Percentiles rank a stretch among this genome's conserved stretches.
phyloP scores from a whole-genome alignment of 2,888 invertebrate species.

The Lithophane socia region DNA sequence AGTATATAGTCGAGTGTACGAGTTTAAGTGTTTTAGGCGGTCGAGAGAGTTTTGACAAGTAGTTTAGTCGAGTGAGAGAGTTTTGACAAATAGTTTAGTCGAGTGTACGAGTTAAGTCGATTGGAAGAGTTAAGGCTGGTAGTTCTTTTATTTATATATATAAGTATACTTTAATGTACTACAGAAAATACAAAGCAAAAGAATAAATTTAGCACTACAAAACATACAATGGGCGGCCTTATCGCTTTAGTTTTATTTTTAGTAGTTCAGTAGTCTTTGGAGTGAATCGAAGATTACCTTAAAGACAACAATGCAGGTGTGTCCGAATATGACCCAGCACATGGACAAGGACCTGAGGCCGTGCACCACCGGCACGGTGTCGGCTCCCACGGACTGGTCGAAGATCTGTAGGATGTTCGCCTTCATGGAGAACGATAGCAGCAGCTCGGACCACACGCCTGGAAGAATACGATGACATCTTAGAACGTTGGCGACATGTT shows the following conservation, averaged over 20 bases:
- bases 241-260: no score
- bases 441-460: slow-evolving; percentile 92
- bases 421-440: slow-evolving; percentile 94
- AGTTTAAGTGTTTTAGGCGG: background rate
- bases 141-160: background rate
- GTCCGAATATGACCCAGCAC: slow-evolving; percentile 93
- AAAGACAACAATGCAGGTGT: slow-evolving; percentile 94
- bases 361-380: slow-evolving; percentile 94
- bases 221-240: no score
- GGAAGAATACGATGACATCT: slow-evolving; percentile 43
- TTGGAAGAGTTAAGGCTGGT: background rate
- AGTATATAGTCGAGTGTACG: no score
- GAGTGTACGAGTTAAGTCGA: background rate
- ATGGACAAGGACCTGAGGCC: slow-evolving; percentile 92
- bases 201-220: no score
- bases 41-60: no score
- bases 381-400: slow-evolving; percentile 94
- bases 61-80: background rate
- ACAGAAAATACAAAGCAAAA: no score
- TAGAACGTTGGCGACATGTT: background rate
- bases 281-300: slow-evolving; percentile 83
- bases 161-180: no score
- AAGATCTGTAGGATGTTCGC: slow-evolving; percentile 95
- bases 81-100: background rate
- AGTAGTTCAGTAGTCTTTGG: background rate